phyloP scores from a whole-genome alignment of 2,888 invertebrate species.

The Aporophyla nigra region DNA sequence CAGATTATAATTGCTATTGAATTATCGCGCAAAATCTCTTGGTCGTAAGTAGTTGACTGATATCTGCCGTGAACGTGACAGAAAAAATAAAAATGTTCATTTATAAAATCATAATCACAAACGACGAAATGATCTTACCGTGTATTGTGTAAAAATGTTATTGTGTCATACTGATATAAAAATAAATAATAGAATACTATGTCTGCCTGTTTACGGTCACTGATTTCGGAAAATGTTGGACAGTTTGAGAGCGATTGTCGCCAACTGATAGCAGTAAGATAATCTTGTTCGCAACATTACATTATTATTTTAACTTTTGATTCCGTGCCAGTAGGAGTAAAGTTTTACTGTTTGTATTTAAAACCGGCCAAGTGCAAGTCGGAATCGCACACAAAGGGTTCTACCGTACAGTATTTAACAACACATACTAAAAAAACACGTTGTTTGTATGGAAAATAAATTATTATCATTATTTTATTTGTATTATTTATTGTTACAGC shows the following conservation, averaged over 20 bases:
- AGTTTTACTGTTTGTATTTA: conserved; percentile 14
- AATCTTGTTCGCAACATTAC: conserved; percentile 23
- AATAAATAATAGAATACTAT: background rate
- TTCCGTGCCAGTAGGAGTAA: conserved; percentile 45
- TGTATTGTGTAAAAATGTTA: background rate
- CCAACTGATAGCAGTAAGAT: conserved; percentile 36
- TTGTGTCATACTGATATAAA: conserved; percentile 2
- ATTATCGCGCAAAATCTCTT: background rate
- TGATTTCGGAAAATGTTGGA: conserved; percentile 26
- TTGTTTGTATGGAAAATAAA: too few relatives aligned
- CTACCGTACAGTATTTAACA: too few relatives aligned
- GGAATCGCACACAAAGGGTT: too few relatives aligned
- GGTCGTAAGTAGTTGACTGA: background rate
- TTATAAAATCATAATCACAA: background rate
- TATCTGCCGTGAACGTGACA: background rate
- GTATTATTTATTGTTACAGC: too few relatives aligned
- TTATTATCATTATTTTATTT: too few relatives aligned
- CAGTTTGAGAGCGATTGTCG: conserved; percentile 37
- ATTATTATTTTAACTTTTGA: conserved; percentile 36
- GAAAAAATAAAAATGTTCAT: background rate
- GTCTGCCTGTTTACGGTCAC: conserved; percentile 3
- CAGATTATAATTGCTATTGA: background rate
- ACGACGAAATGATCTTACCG: background rate
- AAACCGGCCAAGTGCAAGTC: too few relatives aligned
- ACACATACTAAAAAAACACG: too few relatives aligned